These are phyloP conservation scores for Apodemia duryi DNA, from an alignment of 2,888 invertebrate species.

Conservation along the genomic window DNA sequence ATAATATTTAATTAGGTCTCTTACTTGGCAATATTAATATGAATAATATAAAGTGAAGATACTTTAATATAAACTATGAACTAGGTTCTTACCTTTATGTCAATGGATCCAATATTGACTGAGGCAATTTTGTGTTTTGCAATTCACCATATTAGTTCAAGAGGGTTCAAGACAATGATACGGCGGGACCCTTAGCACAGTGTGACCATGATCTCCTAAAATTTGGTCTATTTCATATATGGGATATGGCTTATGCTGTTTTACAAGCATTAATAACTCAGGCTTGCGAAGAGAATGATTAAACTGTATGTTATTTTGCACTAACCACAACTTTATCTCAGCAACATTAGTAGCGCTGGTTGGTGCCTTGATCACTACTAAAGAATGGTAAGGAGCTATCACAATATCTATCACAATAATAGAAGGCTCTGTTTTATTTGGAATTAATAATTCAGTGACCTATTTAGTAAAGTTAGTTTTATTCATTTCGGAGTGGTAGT, in stretches of 20 bases:
- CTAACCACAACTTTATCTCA: conserved; percentile 33
- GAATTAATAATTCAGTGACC: conserved; percentile 27
- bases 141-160: conserved; percentile 31
- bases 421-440: conserved; percentile 26
- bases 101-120: conserved; percentile 24
- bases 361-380: too few relatives aligned
- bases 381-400: too few relatives aligned
- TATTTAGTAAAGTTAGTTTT: conserved; percentile 23
- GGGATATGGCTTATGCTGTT: conserved; percentile 30
- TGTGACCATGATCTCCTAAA: conserved; percentile 24
- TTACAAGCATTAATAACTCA: conserved; percentile 28
- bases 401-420: conserved; percentile 24
- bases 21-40: not conserved
- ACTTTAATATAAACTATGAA: too few relatives aligned
- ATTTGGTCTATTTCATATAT: conserved; percentile 31
- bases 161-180: conserved; percentile 31
- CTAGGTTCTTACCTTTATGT: not conserved
- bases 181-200: not conserved
- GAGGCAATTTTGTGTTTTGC: conserved; percentile 27
- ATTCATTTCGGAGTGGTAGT: conserved; percentile 35
- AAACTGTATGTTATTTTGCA: conserved; percentile 32
- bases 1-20: conserved; percentile 7
- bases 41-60: conserved; percentile 1
- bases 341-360: conserved; percentile 17
- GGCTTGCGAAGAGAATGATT: conserved; percentile 29